Evolutionary conservation across 2,888 invertebrate genomes (phyloP).

Genomic region (Scaptomyza cyrtandrae): DNA sequence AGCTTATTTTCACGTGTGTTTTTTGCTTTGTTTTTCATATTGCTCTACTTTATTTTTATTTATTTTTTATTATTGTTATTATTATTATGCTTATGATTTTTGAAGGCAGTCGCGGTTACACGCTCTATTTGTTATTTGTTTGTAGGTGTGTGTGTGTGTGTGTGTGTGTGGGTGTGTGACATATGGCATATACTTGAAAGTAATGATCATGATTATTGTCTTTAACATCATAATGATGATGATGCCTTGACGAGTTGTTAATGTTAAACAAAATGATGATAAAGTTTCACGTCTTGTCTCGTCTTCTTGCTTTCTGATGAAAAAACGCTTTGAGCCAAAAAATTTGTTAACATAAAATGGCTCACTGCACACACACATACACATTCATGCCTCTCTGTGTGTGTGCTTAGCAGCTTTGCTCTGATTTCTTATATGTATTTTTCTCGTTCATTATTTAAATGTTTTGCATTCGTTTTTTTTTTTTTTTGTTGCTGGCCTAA

Average conservation of each 20-base stretch:
- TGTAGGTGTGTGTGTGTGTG: slow-evolving; percentile 14
- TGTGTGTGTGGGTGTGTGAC: slow-evolving; percentile 52
- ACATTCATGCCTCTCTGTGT: slow-evolving; percentile 7
- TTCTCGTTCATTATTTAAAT: slow-evolving; percentile 57
- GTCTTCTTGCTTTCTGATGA: slow-evolving; percentile 48
- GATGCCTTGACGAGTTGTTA: slow-evolving; percentile 70
- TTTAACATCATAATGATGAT: slow-evolving; percentile 23
- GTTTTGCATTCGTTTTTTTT: slow-evolving; percentile 48
- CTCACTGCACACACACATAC: slow-evolving; percentile 53
- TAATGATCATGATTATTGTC: slow-evolving; percentile 30
- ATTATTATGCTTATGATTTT: slow-evolving; percentile 38
- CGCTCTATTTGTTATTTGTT: slow-evolving; percentile 66
- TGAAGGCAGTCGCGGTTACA: slow-evolving; percentile 32
- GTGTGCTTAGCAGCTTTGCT: slow-evolving; percentile 45
- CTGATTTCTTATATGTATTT: slow-evolving; percentile 27
- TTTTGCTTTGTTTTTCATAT: too few species aligned
- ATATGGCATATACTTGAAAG: slow-evolving; percentile 69
- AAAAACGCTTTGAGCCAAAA: slow-evolving; percentile 70
- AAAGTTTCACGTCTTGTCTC: slow-evolving; percentile 17
- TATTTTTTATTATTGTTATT: slow-evolving; percentile 34
- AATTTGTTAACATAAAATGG: slow-evolving; percentile 79
- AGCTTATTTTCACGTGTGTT: neutral
- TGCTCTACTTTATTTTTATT: slow-evolving; percentile 20
- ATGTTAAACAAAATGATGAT: slow-evolving; percentile 74
- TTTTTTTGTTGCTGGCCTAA: slow-evolving; percentile 16